Conservation (phyloP, 2,113 vertebrate species). For the Megaleporinus macrocephalus region DNA sequence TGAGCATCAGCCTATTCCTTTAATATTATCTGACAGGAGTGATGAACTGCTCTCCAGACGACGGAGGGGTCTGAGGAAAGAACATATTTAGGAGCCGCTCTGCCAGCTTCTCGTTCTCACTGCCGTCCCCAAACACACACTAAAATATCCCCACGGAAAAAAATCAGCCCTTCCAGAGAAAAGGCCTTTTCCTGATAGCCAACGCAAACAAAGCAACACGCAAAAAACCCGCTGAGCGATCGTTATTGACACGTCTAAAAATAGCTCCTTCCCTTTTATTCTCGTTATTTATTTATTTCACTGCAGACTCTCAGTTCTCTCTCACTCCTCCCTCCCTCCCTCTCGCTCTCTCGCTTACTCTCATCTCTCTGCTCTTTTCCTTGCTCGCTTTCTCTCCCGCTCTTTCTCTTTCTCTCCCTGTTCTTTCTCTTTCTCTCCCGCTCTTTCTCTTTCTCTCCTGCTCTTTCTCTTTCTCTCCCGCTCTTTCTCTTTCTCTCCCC, state of each 20-base stretch:
- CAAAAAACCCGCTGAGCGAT: constrained; percentile 47
- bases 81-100: constrained; percentile 40
- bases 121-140: constrained; percentile 14
- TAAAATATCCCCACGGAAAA: constrained; percentile 67
- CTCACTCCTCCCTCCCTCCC: not conserved
- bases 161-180: constrained; percentile 63
- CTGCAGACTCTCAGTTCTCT: not conserved
- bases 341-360: not conserved
- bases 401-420: too few relatives aligned
- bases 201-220: constrained; percentile 68
- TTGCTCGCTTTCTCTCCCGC: too few relatives aligned
- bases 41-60: constrained; percentile 42
- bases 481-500: too few relatives aligned
- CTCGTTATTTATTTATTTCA: constrained; percentile 57
- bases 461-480: too few relatives aligned
- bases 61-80: constrained; percentile 32
- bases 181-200: constrained; percentile 50
- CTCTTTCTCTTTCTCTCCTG: too few relatives aligned
- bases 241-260: constrained; percentile 70
- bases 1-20: not conserved
- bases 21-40: constrained; percentile 26
- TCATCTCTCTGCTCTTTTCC: too few relatives aligned
- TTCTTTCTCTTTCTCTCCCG: too few relatives aligned
- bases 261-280: constrained; percentile 65
- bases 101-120: constrained; percentile 62